Conservation (phyloP, 2,797 vertebrate species). For the Tokudaia tokunoshimensis region DNA sequence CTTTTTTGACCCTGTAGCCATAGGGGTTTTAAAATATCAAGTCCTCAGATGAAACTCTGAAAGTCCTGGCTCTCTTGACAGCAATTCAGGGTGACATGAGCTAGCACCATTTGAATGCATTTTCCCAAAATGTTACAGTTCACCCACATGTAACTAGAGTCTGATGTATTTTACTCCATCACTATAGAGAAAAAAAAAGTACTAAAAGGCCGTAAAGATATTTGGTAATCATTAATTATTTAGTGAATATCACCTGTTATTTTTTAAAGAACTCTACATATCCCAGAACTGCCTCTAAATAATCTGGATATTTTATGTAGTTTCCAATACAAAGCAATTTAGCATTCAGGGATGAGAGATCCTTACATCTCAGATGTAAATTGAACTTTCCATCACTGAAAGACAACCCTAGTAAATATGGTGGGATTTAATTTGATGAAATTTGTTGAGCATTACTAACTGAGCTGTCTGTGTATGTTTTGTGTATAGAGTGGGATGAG, state of each 20-base stretch:
- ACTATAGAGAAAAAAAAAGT: background rate
- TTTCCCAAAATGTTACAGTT: slow-evolving; percentile 29
- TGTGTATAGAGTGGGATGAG: background rate
- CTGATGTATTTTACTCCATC: background rate
- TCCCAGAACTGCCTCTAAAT: background rate
- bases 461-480: background rate
- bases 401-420: background rate
- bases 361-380: background rate
- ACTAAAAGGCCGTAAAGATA: background rate
- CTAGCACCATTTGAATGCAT: background rate
- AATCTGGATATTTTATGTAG: background rate
- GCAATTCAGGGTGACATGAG: background rate
- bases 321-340: background rate
- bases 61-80: background rate
- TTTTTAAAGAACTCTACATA: background rate
- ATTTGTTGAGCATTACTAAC: background rate
- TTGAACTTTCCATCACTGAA: background rate
- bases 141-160: background rate
- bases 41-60: background rate
- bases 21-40: slow-evolving; percentile 21
- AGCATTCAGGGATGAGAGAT: background rate
- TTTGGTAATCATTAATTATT: background rate
- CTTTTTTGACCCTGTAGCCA: slow-evolving; percentile 45
- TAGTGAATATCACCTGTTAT: background rate
- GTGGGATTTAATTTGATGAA: background rate